phyloP scores from a whole-genome alignment of 2,113 vertebrate species.

The Peromyscus californicus region DNA sequence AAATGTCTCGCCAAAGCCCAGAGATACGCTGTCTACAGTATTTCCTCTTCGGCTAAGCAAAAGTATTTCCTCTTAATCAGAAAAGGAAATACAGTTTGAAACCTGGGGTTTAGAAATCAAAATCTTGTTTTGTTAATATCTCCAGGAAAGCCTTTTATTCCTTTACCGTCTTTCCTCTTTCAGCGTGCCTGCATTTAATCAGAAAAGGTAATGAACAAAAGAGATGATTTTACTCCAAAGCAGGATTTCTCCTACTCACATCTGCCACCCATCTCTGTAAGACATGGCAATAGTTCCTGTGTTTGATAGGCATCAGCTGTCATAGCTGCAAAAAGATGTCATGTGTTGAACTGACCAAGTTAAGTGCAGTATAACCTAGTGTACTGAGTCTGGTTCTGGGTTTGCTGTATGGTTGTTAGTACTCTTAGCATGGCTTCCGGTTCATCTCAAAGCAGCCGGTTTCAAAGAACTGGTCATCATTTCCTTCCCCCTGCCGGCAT shows the following conservation, averaged over 20 bases:
- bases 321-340: background rate
- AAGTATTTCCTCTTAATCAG: constrained; percentile 30
- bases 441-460: background rate
- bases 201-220: constrained; percentile 52
- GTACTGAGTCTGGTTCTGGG: background rate
- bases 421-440: background rate
- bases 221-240: background rate
- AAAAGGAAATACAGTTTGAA: constrained; percentile 65
- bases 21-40: background rate
- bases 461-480: background rate
- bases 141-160: constrained; percentile 51
- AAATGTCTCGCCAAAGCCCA: constrained; percentile 29
- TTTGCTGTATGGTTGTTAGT: background rate
- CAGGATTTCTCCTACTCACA: background rate
- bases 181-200: constrained; percentile 61
- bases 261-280: background rate
- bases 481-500: background rate
- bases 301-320: background rate
- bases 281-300: background rate
- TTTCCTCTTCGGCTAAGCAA: constrained; percentile 57
- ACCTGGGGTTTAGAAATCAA: constrained; percentile 37
- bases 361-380: background rate
- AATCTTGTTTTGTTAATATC: constrained; percentile 60
- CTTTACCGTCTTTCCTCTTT: constrained; percentile 58
- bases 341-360: background rate